These are phyloP conservation scores for Acromyrmex charruanus DNA, from an alignment of 1,140 invertebrate species.

Conservation along the genomic window DNA sequence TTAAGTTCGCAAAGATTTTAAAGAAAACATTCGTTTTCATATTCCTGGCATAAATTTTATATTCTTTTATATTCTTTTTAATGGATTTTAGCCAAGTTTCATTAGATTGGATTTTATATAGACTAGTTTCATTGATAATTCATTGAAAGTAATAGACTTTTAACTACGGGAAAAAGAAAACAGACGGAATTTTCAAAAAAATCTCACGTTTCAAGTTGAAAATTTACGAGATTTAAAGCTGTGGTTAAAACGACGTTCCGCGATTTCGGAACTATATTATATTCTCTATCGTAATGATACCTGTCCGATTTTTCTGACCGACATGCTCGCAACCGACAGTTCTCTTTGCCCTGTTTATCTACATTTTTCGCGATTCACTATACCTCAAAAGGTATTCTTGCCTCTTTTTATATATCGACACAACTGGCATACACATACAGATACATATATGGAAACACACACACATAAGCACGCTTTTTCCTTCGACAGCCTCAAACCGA, in stretches of 20 bases:
- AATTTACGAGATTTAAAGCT: not conserved
- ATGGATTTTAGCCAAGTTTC: not conserved
- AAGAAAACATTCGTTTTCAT: not conserved
- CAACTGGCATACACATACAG: not conserved
- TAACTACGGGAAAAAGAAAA: not conserved
- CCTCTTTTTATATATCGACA: constrained; percentile 3
- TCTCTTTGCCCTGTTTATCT: not conserved
- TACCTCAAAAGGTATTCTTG: constrained; percentile 12
- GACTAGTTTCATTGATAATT: not conserved
- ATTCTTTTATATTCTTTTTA: not conserved
- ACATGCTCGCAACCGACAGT: not conserved
- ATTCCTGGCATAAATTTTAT: not conserved
- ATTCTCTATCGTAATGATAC: constrained; percentile 2
- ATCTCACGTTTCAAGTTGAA: not conserved
- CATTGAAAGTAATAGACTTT: not conserved
- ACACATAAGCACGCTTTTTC: not conserved
- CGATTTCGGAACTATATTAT: not conserved
- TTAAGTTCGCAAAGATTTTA: not conserved
- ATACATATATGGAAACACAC: not conserved
- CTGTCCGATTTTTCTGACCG: not conserved
- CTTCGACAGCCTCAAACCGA: constrained; percentile 30
- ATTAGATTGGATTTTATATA: not conserved
- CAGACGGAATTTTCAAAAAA: not conserved
- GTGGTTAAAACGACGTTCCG: not conserved
- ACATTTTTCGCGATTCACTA: constrained; percentile 27